Evolutionary conservation across 2,113 vertebrate genomes (phyloP).

Genomic region (Microtus pennsylvanicus): DNA sequence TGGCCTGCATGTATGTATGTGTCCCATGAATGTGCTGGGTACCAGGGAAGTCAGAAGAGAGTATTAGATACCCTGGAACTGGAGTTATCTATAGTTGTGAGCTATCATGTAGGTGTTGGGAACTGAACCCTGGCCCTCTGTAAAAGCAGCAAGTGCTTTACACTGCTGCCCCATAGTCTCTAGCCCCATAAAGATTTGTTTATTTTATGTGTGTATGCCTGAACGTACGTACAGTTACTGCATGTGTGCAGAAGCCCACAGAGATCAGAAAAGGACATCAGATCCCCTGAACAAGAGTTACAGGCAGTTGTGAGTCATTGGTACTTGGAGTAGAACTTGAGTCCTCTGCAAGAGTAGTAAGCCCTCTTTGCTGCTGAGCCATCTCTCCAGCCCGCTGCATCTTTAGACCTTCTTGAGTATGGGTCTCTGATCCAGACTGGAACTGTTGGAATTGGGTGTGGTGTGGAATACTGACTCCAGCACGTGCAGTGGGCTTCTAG

Average conservation of each 20-base stretch:
- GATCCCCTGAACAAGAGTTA: not conserved
- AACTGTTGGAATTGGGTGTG: not conserved
- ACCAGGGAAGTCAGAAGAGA: not conserved
- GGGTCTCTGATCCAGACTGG: not conserved
- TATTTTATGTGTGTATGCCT: not conserved
- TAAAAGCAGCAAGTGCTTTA: not conserved
- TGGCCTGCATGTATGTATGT: not conserved
- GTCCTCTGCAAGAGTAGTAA: not conserved
- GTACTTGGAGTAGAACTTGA: not conserved
- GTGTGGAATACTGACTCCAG: not conserved
- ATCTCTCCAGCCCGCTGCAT: not conserved
- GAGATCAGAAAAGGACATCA: not conserved
- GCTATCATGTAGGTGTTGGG: not conserved
- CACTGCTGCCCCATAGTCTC: not conserved
- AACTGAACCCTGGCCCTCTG: not conserved
- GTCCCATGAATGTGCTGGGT: not conserved
- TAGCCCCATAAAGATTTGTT: not conserved
- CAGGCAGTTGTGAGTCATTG: not conserved
- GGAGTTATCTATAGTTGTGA: not conserved
- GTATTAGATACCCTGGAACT: not conserved
- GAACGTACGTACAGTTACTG: not conserved
- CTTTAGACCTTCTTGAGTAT: not conserved
- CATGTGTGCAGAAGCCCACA: not conserved
- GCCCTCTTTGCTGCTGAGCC: not conserved
- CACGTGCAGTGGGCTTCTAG: not conserved